Percentiles rank a stretch among this genome's conserved stretches.
phyloP scores from a whole-genome alignment of 2,113 vertebrate genomes.

The Mellivora capensis region DNA sequence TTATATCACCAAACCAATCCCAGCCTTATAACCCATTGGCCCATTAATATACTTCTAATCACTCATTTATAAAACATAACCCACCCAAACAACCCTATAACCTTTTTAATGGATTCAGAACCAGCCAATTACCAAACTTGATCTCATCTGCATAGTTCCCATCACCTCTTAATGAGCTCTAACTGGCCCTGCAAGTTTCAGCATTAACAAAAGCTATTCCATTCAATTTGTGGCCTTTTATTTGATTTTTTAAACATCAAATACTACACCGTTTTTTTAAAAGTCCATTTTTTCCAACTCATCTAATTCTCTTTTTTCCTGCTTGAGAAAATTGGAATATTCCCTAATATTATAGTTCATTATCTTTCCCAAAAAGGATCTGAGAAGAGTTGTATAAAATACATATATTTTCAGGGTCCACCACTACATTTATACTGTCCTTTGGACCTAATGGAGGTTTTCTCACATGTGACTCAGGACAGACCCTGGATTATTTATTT shows the following conservation, averaged over 20 bases:
- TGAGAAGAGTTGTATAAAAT: neutral
- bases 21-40: conserved; percentile 62
- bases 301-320: conserved; percentile 8
- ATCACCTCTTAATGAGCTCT: conserved; percentile 75
- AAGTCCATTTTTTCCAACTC: neutral
- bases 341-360: conserved; percentile 33
- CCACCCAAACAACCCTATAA: conserved; percentile 67
- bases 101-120: conserved; percentile 74
- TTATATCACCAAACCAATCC: conserved; percentile 20
- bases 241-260: conserved; percentile 62
- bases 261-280: conserved; percentile 10
- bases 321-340: conserved; percentile 34
- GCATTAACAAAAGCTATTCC: conserved; percentile 69
- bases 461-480: neutral
- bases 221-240: conserved; percentile 58
- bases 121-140: conserved; percentile 68
- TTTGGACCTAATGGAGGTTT: neutral
- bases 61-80: conserved; percentile 66
- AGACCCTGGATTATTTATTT: conserved; percentile 24
- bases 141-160: conserved; percentile 69
- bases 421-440: neutral
- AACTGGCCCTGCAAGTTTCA: conserved; percentile 70
- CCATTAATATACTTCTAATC: conserved; percentile 69
- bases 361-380: conserved; percentile 28
- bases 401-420: neutral